These are phyloP conservation scores for Acrossocheilus wenchowensis DNA, from an alignment of 2,797 vertebrate genomes.

Conservation along the genomic window DNA sequence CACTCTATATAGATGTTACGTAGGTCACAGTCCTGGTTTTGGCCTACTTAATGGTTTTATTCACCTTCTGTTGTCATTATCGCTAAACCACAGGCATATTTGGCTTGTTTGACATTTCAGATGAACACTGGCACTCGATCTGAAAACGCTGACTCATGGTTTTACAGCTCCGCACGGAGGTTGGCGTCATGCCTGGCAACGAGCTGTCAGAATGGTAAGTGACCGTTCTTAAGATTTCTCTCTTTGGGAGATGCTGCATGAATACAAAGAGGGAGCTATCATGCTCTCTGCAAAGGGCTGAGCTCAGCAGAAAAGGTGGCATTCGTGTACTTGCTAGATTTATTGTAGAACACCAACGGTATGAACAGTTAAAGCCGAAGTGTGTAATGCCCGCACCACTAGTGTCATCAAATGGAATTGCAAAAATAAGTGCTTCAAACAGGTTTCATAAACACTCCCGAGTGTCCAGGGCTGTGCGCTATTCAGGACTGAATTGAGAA, in stretches of 20 bases:
- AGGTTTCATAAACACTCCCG: background rate
- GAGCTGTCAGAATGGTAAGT: slow-evolving; percentile 55
- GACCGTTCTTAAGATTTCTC: slow-evolving; percentile 52
- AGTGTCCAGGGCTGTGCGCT: background rate
- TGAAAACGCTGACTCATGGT: slow-evolving; percentile 50
- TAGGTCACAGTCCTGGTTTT: slow-evolving; percentile 33
- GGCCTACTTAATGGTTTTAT: slow-evolving; percentile 39
- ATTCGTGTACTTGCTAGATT: slow-evolving; percentile 55
- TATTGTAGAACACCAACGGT: slow-evolving; percentile 58
- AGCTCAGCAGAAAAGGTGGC: slow-evolving; percentile 49
- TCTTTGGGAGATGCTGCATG: slow-evolving; percentile 52
- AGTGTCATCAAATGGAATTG: background rate
- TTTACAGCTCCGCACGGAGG: slow-evolving; percentile 26
- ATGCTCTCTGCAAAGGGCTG: slow-evolving; percentile 49
- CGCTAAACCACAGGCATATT: slow-evolving; percentile 48
- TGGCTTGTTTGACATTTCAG: slow-evolving; percentile 43
- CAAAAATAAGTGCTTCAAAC: slow-evolving; percentile 5
- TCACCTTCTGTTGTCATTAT: slow-evolving; percentile 49
- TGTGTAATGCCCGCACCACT: slow-evolving; percentile 22
- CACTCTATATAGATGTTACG: background rate
- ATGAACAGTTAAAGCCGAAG: slow-evolving; percentile 61
- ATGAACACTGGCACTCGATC: slow-evolving; percentile 30
- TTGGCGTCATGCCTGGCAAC: slow-evolving; percentile 46
- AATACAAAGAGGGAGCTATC: slow-evolving; percentile 52
- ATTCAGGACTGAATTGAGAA: background rate